Conservation (phyloP, 2,888 invertebrate species). For the Pyrgus malvae region DNA sequence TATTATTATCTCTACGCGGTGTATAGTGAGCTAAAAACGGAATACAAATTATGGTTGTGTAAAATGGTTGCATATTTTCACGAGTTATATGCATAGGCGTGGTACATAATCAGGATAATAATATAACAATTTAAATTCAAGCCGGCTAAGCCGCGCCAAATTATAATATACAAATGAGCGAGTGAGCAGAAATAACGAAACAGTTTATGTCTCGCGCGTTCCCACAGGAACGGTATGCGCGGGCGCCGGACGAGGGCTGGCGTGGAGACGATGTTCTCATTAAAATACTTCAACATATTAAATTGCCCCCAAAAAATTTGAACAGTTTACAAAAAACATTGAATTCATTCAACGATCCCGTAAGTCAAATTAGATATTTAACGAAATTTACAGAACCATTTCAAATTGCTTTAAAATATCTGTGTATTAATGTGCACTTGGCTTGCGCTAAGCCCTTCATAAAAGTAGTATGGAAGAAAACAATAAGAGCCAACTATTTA, state of each 20-base stretch:
- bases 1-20: conserved; percentile 12
- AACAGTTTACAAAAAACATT: too few species aligned
- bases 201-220: conserved; percentile 78
- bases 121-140: conserved; percentile 59
- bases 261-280: conserved; percentile 42
- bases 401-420: too few species aligned
- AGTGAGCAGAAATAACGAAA: conserved; percentile 80
- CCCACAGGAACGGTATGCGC: conserved; percentile 81
- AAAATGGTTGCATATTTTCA: conserved; percentile 27
- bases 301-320: too few species aligned
- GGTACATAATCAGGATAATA: conserved; percentile 47
- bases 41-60: conserved; percentile 22
- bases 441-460: too few species aligned
- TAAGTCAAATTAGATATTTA: too few species aligned
- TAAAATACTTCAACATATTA: background rate
- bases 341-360: too few species aligned
- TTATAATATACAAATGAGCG: conserved; percentile 80
- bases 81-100: conserved; percentile 30
- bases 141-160: conserved; percentile 58
- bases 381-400: too few species aligned
- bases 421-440: too few species aligned
- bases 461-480: too few species aligned
- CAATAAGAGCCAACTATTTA: too few species aligned
- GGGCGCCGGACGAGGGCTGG: conserved; percentile 42
- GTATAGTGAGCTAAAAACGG: conserved; percentile 9